Evolutionary conservation across 2,888 invertebrate genomes (phyloP).

Genomic region (Chalcosyrphus nemorum): DNA sequence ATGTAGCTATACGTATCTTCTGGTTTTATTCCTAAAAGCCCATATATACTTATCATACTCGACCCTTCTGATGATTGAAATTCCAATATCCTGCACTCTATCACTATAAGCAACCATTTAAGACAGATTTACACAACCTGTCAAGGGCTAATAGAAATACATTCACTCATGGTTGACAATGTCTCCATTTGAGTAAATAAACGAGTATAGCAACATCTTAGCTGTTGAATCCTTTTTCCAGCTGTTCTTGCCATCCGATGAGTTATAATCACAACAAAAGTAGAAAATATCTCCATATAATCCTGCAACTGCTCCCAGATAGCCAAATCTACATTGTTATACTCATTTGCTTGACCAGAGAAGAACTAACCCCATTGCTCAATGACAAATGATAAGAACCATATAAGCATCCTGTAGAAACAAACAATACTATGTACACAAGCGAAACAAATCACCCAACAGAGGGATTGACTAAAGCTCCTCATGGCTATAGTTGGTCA

Average conservation of each 20-base stretch:
- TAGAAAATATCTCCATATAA: conserved; percentile 43
- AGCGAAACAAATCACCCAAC: conserved; percentile 37
- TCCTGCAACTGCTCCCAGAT: conserved; percentile 35
- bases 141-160: not conserved
- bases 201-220: conserved; percentile 2
- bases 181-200: conserved; percentile 5
- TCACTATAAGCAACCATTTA: too few species aligned
- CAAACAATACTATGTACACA: conserved; percentile 25
- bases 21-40: too few species aligned
- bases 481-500: conserved; percentile 7
- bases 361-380: conserved; percentile 11
- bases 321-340: conserved; percentile 43
- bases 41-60: too few species aligned
- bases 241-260: conserved; percentile 47
- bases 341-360: conserved; percentile 1
- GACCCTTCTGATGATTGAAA: too few species aligned
- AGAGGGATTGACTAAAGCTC: conserved; percentile 51
- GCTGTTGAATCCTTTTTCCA: conserved; percentile 46
- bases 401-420: conserved; percentile 35
- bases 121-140: not conserved
- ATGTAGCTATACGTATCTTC: too few species aligned
- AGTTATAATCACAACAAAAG: conserved; percentile 56
- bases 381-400: conserved; percentile 46
- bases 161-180: conserved; percentile 3
- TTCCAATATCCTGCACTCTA: too few species aligned